Evolutionary conservation across 2,888 invertebrate species (phyloP).

Genomic region (Tenthredo scrophulariae): DNA sequence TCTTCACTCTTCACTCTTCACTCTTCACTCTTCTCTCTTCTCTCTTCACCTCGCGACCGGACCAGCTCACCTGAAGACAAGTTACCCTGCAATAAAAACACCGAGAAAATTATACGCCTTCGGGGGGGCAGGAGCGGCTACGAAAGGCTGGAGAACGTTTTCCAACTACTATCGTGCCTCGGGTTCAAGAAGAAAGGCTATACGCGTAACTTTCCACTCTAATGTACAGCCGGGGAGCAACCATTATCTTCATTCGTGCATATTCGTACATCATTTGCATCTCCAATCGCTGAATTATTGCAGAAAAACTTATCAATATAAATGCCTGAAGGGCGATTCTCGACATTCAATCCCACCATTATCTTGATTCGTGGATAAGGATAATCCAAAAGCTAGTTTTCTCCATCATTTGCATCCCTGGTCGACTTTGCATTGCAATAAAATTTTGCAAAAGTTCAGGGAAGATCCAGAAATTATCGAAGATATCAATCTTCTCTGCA

Average conservation of each 20-base stretch:
- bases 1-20: slow-evolving; percentile 68
- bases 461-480: background rate
- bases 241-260: background rate
- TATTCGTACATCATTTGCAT: no score
- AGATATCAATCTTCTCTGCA: background rate
- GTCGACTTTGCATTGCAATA: background rate
- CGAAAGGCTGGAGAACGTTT: slow-evolving; percentile 71
- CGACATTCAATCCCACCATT: background rate
- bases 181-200: slow-evolving; percentile 51
- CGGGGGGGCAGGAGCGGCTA: slow-evolving; percentile 54
- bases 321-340: no score
- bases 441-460: background rate
- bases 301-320: no score
- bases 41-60: slow-evolving; percentile 73
- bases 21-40: slow-evolving; percentile 60
- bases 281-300: no score
- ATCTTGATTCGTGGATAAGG: background rate
- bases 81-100: slow-evolving; percentile 78
- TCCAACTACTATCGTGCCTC: slow-evolving; percentile 65
- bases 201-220: background rate
- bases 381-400: background rate
- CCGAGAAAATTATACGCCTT: slow-evolving; percentile 78
- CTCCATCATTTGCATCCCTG: background rate
- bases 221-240: background rate
- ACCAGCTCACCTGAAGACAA: slow-evolving; percentile 77